Conservation (phyloP, 2,113 vertebrate species). For the Heloderma charlesbogerti region DNA sequence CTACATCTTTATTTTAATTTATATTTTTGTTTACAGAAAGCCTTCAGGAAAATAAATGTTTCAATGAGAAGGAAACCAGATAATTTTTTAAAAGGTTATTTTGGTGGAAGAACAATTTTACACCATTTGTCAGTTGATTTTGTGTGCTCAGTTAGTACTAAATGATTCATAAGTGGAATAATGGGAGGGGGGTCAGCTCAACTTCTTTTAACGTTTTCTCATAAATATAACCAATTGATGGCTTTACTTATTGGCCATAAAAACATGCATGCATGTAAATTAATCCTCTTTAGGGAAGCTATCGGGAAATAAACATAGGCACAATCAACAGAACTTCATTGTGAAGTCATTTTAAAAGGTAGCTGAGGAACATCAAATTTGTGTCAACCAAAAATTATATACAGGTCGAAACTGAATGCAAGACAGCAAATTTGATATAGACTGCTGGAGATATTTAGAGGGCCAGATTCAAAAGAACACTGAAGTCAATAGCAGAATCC, state of each 20-base stretch:
- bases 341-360: slow-evolving; percentile 60
- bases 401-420: slow-evolving; percentile 54
- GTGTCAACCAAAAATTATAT: slow-evolving; percentile 59
- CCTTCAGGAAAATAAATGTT: slow-evolving; percentile 48
- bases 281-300: slow-evolving; percentile 63
- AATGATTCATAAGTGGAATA: slow-evolving; percentile 24
- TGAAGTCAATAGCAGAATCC: slow-evolving; percentile 54
- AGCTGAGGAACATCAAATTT: slow-evolving; percentile 60
- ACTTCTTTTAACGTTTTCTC: slow-evolving; percentile 60
- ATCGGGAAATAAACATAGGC: not conserved
- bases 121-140: slow-evolving; percentile 37
- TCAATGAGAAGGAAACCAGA: not conserved
- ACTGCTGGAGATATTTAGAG: slow-evolving; percentile 36
- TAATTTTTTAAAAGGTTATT: not conserved
- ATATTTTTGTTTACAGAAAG: slow-evolving; percentile 62
- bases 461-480: slow-evolving; percentile 48
- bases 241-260: slow-evolving; percentile 51
- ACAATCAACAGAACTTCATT: slow-evolving; percentile 68
- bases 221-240: slow-evolving; percentile 53
- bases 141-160: slow-evolving; percentile 7
- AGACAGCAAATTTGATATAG: slow-evolving; percentile 41
- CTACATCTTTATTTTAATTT: slow-evolving; percentile 66
- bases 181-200: slow-evolving; percentile 24
- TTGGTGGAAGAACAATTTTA: slow-evolving; percentile 52
- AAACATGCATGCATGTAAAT: slow-evolving; percentile 50